Evolutionary conservation across 35 echinoderm and acorn worm genomes (phyloP).

Genomic region (Strongylocentrotus purpuratus): DNA sequence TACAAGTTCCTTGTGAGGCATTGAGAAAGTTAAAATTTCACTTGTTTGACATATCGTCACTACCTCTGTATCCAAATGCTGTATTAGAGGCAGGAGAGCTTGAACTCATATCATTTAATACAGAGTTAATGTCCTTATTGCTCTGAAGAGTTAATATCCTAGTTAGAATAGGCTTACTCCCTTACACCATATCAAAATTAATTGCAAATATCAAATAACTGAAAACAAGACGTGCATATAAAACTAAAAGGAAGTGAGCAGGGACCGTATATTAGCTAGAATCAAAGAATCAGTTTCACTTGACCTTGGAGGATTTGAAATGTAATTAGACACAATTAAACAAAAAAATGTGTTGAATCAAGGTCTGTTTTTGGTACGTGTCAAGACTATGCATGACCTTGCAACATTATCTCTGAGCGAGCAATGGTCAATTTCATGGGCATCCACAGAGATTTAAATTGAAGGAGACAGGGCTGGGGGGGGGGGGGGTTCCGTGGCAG

Average conservation of each 20-base stretch:
- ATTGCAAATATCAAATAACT: not conserved
- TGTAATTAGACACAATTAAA: no score
- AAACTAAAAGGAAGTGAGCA: not conserved
- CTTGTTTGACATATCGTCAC: no score
- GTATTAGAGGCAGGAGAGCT: no score
- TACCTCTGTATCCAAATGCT: no score
- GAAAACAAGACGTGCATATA: not conserved
- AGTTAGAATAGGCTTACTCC: not conserved
- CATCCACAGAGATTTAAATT: not conserved
- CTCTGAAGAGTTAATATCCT: no score
- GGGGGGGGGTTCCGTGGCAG: not conserved
- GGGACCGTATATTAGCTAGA: not conserved
- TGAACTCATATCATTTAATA: no score
- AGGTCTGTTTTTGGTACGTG: not conserved
- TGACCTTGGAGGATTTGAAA: no score
- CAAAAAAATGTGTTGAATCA: not conserved
- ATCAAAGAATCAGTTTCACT: not conserved
- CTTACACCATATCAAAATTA: not conserved
- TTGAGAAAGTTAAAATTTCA: no score
- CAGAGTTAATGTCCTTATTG: no score
- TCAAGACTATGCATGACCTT: not conserved
- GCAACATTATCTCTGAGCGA: not conserved
- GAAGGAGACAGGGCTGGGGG: not conserved
- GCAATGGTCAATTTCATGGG: slow-evolving; percentile 10
- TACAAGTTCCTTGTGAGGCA: no score